Evolutionary conservation across 2,797 vertebrate species (phyloP).

Genomic region (Sorex maritimensis): DNA sequence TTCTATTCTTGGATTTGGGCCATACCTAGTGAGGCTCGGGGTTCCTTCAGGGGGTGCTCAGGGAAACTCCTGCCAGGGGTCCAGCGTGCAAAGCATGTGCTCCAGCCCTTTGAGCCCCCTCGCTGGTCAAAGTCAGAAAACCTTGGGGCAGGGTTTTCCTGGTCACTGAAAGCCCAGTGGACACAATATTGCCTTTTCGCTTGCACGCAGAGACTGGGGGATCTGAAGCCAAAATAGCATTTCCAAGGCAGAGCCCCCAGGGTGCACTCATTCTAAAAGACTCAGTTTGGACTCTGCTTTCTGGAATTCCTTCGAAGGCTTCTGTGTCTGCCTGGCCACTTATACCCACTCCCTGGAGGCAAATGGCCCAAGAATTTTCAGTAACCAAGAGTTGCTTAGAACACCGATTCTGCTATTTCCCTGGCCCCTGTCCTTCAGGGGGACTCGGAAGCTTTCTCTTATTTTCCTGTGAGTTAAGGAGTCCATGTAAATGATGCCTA

Average conservation of each 20-base stretch:
- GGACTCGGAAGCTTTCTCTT: neutral
- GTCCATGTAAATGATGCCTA: neutral
- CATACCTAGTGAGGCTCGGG: too few species aligned
- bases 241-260: neutral
- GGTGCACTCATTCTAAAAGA: too few species aligned
- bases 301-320: neutral
- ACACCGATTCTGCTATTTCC: neutral
- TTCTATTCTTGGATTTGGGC: too few species aligned
- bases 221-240: neutral
- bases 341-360: neutral
- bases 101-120: too few species aligned
- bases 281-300: neutral
- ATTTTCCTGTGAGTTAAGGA: neutral
- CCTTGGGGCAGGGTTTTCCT: neutral
- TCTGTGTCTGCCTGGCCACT: neutral
- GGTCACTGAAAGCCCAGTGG: neutral
- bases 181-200: neutral
- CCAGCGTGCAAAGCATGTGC: too few species aligned
- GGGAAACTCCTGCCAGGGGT: too few species aligned
- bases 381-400: neutral
- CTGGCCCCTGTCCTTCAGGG: neutral
- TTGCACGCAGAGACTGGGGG: neutral
- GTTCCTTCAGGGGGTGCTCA: too few species aligned
- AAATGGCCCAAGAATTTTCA: neutral
- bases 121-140: neutral